Percentiles rank a stretch among this genome's conserved stretches.
These are phyloP conservation scores for Eupithecia vulgata DNA, from an alignment of 2,888 invertebrate genomes.

Conservation along the genomic window DNA sequence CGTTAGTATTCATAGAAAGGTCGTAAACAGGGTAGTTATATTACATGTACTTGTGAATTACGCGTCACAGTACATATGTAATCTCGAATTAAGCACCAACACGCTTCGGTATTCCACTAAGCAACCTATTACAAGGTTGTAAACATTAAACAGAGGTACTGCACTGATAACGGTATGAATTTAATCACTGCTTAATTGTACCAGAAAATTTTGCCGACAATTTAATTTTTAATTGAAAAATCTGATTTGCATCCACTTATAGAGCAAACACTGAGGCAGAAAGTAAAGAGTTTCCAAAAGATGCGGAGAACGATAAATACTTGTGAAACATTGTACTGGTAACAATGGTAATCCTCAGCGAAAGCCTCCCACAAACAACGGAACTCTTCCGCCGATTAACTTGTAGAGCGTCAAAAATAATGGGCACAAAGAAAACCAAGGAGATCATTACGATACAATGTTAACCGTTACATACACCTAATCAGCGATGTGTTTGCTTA, in stretches of 20 bases:
- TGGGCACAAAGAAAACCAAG: slow-evolving; percentile 65
- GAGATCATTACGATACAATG: slow-evolving; percentile 59
- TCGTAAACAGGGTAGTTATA: slow-evolving; percentile 7
- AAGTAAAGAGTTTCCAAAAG: slow-evolving; percentile 47
- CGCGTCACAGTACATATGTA: background rate
- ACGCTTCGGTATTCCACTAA: slow-evolving; percentile 1
- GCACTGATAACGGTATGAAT: background rate
- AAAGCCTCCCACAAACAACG: slow-evolving; percentile 70
- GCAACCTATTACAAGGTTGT: background rate
- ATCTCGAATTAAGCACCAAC: background rate
- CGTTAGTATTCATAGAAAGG: slow-evolving; percentile 1
- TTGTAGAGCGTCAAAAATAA: slow-evolving; percentile 67
- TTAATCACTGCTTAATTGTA: background rate
- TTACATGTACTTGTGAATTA: slow-evolving; percentile 4
- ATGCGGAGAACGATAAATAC: slow-evolving; percentile 57
- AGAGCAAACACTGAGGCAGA: slow-evolving; percentile 36
- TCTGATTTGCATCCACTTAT: slow-evolving; percentile 8
- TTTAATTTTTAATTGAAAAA: slow-evolving; percentile 2
- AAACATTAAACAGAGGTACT: background rate
- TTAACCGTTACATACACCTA: slow-evolving; percentile 59
- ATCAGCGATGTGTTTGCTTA: slow-evolving; percentile 59
- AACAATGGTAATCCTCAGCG: slow-evolving; percentile 67
- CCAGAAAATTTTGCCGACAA: background rate
- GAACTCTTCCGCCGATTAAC: slow-evolving; percentile 74
- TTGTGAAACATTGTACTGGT: slow-evolving; percentile 48